A percentile compares a stretch with the other conserved stretches of the same genome.
Evolutionary conservation across 2,888 invertebrate genomes (phyloP).

Genomic region (Latheticus oryzae): DNA sequence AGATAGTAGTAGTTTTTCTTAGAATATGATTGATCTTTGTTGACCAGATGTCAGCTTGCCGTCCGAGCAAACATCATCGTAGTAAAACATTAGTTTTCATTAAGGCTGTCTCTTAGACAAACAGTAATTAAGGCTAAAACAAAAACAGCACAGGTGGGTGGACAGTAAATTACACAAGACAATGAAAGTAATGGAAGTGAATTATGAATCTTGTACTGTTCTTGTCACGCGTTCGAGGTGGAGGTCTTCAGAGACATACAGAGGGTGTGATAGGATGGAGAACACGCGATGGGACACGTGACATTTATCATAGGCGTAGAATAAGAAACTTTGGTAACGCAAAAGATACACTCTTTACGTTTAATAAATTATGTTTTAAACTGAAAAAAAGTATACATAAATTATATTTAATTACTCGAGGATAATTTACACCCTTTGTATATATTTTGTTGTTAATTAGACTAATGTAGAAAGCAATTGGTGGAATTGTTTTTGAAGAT

Average conservation of each 20-base stretch:
- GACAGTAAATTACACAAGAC: constrained; percentile 40
- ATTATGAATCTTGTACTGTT: constrained; percentile 54
- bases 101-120: constrained; percentile 45
- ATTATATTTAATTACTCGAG: constrained; percentile 40
- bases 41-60: constrained; percentile 20
- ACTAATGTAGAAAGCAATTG: constrained; percentile 41
- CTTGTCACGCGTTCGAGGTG: constrained; percentile 47
- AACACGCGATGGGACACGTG: constrained; percentile 49
- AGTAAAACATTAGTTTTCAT: constrained; percentile 50
- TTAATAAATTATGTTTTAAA: constrained; percentile 32
- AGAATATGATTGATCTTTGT: constrained; percentile 3
- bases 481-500: constrained; percentile 42
- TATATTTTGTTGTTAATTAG: constrained; percentile 43
- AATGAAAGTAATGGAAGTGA: constrained; percentile 48
- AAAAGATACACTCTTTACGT: constrained; percentile 19
- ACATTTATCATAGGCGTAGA: constrained; percentile 20
- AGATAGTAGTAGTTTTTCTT: constrained; percentile 1
- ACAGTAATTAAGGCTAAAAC: constrained; percentile 46
- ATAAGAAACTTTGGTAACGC: too few relatives aligned
- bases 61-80: constrained; percentile 27
- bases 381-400: constrained; percentile 42
- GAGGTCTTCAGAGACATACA: constrained; percentile 51
- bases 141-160: constrained; percentile 40
- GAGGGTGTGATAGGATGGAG: constrained; percentile 49
- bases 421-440: constrained; percentile 43